Evolutionary conservation across 2,113 vertebrate genomes (phyloP), one percentile per base, ranked within the genome.

Genomic region (Rhizomys pruinosus): DNA sequence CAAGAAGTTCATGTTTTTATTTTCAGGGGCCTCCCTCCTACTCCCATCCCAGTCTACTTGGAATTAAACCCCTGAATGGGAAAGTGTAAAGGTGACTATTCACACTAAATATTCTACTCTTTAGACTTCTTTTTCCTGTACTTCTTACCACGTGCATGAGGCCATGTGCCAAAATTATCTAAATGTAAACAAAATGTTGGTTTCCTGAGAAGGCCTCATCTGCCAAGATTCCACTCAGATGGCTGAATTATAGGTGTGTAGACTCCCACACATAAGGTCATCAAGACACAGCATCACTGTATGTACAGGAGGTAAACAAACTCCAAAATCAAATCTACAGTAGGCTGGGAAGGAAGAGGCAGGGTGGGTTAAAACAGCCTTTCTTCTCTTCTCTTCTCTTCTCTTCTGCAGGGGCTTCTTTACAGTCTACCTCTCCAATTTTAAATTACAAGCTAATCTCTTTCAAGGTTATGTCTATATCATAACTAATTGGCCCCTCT

Each of bases 251-350:
- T 79, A 95, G 96, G 93, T 59, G 74, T 89, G 84, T 57, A 89
- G 87, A 69, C 5, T 32, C 78, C 69, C 80, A 74, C 63, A 63
- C 61, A 77, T 66, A 84, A 81, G 10, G 77, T 59, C 91, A 61
- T 87, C 95, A 94, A 89, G 91, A 52, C 64, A 59, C n/a, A 90
- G 90, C 80, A 94, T 92, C 87, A 94, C 90, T 89, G 96, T 96
- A n/a, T n/a, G 85, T 93, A 34, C 23, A 59, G 59, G 80, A 87
- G 64, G 91, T 32, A 66, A 93, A 94, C 57, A 95, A 91, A 92
- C 32, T 59, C 71, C 63, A 39, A 47, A 81, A 80, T 94, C 91
- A 92, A 96, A 37, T 73, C 86, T 94, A 89, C 42, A 91, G 59
- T 82, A 90, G n/a, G 69, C 78, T 47, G 88, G 92, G 97, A 85